phyloP scores from a whole-genome alignment of 2,797 vertebrate genomes.

The Schizothorax lantsangensis region DNA sequence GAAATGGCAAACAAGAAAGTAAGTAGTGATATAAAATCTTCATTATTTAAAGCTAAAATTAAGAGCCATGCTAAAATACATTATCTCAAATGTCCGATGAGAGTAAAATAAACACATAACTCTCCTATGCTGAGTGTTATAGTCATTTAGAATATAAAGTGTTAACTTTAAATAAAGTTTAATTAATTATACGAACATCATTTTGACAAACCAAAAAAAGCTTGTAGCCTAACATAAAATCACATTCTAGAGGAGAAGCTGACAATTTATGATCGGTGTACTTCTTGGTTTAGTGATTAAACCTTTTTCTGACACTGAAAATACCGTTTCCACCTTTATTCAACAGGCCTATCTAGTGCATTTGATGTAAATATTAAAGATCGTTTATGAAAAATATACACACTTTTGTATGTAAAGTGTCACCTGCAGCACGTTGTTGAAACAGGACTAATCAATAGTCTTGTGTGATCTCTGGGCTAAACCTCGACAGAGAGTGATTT shows the following conservation, averaged over 20 bases:
- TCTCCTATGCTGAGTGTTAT: not conserved
- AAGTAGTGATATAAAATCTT: not conserved
- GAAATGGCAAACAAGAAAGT: not conserved
- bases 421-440: slow-evolving; percentile 31
- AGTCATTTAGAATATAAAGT: not conserved
- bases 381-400: slow-evolving; percentile 10
- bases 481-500: slow-evolving; percentile 58
- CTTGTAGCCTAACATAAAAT: not conserved
- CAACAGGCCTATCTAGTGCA: not conserved
- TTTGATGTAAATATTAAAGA: slow-evolving; percentile 21
- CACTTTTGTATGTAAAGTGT: slow-evolving; percentile 19
- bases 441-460: slow-evolving; percentile 53
- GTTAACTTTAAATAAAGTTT: not conserved
- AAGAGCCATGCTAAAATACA: not conserved
- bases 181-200: not conserved
- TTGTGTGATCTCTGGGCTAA: slow-evolving; percentile 54
- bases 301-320: not conserved
- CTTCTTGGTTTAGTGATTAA: not conserved
- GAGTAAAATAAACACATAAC: not conserved
- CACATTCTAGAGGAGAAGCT: not conserved
- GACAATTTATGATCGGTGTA: not conserved
- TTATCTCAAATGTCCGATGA: not conserved
- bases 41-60: not conserved
- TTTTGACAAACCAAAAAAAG: not conserved
- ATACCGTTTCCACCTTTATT: not conserved